Conservation (phyloP, 2,797 vertebrate species). For the Xyrichtys novacula region DNA sequence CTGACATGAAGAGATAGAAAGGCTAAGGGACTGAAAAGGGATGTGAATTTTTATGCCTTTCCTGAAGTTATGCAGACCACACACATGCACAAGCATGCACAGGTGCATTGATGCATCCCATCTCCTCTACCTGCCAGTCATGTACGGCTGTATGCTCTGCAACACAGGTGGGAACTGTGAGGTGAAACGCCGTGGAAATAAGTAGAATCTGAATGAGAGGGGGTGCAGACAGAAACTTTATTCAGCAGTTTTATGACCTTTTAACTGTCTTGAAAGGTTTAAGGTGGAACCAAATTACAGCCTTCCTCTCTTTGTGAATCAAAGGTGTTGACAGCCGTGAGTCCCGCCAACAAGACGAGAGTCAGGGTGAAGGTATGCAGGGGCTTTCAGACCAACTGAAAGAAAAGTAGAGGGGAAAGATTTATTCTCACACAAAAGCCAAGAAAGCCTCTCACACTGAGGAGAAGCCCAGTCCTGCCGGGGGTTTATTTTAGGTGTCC, state of each 20-base stretch:
- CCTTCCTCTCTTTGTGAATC: conserved; percentile 68
- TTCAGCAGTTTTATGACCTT: conserved; percentile 58
- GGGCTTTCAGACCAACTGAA: conserved; percentile 66
- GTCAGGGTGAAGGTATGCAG: conserved; percentile 74
- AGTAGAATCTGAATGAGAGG: conserved; percentile 36
- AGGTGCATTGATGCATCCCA: conserved; percentile 39
- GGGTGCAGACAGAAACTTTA: conserved; percentile 51
- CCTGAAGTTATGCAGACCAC: conserved; percentile 31
- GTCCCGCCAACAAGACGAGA: conserved; percentile 59
- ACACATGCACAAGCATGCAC: conserved; percentile 14
- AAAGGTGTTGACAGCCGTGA: conserved; percentile 71
- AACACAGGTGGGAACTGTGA: conserved; percentile 49
- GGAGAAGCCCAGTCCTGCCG: conserved; percentile 53
- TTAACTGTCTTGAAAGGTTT: conserved; percentile 64
- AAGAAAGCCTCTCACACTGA: conserved; percentile 35
- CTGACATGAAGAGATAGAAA: conserved; percentile 50
- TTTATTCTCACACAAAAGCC: conserved; percentile 66
- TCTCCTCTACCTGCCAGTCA: conserved; percentile 37
- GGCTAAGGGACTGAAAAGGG: conserved; percentile 22
- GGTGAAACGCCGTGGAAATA: conserved; percentile 34
- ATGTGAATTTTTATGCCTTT: conserved; percentile 20
- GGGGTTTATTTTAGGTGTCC: conserved; percentile 65
- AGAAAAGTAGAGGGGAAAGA: conserved; percentile 58
- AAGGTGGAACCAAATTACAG: conserved; percentile 68
- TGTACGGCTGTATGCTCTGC: conserved; percentile 51